These are phyloP conservation scores for Pyrgus malvae DNA, from an alignment of 2,888 invertebrate genomes.

Conservation along the genomic window DNA sequence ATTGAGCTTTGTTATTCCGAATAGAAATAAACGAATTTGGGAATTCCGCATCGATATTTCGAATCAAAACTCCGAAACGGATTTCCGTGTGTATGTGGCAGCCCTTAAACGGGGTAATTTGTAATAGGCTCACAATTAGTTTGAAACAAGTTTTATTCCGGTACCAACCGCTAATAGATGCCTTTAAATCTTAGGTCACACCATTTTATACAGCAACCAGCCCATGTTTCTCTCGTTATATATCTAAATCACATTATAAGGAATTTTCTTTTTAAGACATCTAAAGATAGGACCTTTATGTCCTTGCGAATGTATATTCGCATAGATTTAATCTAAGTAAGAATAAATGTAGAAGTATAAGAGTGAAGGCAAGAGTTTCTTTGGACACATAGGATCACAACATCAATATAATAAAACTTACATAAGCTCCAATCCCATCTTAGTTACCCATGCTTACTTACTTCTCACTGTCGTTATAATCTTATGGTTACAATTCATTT, in stretches of 20 bases:
- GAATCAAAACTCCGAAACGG: too few species aligned
- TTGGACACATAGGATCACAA: conserved; percentile 50
- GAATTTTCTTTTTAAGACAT: conserved; percentile 12
- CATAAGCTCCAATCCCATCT: conserved; percentile 37
- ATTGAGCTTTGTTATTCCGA: too few species aligned
- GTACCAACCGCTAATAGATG: not conserved
- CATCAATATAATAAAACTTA: conserved; percentile 37
- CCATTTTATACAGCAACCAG: conserved; percentile 1
- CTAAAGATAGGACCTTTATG: conserved; percentile 2
- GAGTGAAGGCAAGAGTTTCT: conserved; percentile 52
- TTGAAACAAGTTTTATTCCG: too few species aligned
- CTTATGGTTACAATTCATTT: too few species aligned
- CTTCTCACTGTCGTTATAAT: conserved; percentile 56
- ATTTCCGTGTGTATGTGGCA: too few species aligned
- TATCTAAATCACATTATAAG: conserved; percentile 19
- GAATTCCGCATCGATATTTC: too few species aligned
- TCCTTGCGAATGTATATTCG: conserved; percentile 3
- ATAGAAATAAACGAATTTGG: too few species aligned
- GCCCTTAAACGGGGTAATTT: too few species aligned
- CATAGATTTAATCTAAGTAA: conserved; percentile 4
- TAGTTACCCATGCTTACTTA: too few species aligned
- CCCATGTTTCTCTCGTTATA: conserved; percentile 10
- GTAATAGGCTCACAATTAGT: too few species aligned
- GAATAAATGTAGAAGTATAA: conserved; percentile 30
- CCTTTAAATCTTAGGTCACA: not conserved